Conservation (phyloP, 2,888 invertebrate genomes). For the Apocheima hispidaria region DNA sequence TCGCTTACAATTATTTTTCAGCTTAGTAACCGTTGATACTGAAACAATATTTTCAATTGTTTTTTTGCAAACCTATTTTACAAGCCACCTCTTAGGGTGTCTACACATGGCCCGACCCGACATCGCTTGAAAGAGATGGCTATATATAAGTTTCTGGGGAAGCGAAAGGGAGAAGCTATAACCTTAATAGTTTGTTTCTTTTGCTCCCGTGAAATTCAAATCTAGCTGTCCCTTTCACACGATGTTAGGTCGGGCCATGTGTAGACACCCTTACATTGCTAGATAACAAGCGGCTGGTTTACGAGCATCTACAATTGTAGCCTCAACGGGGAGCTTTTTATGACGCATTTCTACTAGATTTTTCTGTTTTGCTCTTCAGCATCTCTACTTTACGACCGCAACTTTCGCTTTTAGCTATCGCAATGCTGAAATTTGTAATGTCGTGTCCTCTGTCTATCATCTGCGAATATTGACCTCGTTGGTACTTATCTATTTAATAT, state of each 20-base stretch:
- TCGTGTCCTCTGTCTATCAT: constrained; percentile 35
- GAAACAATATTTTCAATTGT: constrained; percentile 25
- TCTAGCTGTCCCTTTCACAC: too few relatives aligned
- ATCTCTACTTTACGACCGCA: constrained; percentile 44
- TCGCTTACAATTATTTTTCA: too few relatives aligned
- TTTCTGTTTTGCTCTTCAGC: constrained; percentile 44
- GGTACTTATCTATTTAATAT: constrained; percentile 14
- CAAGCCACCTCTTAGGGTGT: too few relatives aligned
- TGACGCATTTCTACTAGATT: constrained; percentile 46
- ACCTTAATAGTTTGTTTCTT: too few relatives aligned
- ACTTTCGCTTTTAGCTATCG: constrained; percentile 38
- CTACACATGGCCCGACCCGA: too few relatives aligned
- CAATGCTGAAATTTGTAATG: constrained; percentile 32
- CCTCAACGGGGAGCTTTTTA: constrained; percentile 53
- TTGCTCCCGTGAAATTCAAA: too few relatives aligned
- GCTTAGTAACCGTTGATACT: background rate
- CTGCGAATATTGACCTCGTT: constrained; percentile 36
- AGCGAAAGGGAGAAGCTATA: too few relatives aligned
- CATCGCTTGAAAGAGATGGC: too few relatives aligned
- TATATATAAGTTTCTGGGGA: too few relatives aligned
- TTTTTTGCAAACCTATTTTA: constrained; percentile 40
- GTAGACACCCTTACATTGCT: constrained; percentile 51
- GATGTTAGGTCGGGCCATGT: too few relatives aligned
- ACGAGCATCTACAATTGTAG: constrained; percentile 64
- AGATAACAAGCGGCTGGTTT: constrained; percentile 71